Conservation (phyloP, 2,113 vertebrate genomes). For the Colius striatus region DNA sequence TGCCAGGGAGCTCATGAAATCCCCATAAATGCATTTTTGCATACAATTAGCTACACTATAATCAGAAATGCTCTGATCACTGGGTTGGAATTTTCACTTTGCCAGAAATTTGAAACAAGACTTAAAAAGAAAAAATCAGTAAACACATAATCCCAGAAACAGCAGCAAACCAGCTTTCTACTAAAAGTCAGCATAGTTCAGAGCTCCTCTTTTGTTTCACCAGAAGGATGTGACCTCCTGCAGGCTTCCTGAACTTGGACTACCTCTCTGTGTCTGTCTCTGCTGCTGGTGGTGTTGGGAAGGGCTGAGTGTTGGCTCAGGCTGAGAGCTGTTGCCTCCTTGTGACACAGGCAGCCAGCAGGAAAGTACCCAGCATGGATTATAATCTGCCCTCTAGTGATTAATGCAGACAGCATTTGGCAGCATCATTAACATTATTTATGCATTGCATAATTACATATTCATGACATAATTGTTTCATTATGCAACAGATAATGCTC, state of each 20-base stretch:
- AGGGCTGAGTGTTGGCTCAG: fast-evolving
- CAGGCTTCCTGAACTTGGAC: not conserved
- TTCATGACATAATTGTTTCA: slow-evolving; percentile 11
- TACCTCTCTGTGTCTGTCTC: not conserved
- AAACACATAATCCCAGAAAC: not conserved
- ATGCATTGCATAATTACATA: not conserved
- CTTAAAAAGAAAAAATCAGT: not conserved
- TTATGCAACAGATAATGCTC: slow-evolving; percentile 2
- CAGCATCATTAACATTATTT: not conserved
- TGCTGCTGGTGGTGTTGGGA: fast-evolving
- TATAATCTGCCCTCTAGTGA: slow-evolving; percentile 62
- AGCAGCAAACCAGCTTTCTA: not conserved
- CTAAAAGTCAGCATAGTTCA: not conserved
- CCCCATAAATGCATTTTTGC: not conserved
- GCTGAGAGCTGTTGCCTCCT: not conserved
- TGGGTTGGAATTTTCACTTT: not conserved
- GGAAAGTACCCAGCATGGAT: not conserved
- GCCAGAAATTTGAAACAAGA: not conserved
- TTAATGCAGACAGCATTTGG: slow-evolving; percentile 27
- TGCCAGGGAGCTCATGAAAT: not conserved
- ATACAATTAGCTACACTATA: not conserved
- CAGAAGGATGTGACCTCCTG: not conserved
- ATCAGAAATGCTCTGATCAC: not conserved
- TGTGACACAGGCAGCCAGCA: not conserved
- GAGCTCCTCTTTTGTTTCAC: not conserved